Conservation (phyloP, 53 echinoderm and acorn worm genomes). For the Arbacia lixula region DNA sequence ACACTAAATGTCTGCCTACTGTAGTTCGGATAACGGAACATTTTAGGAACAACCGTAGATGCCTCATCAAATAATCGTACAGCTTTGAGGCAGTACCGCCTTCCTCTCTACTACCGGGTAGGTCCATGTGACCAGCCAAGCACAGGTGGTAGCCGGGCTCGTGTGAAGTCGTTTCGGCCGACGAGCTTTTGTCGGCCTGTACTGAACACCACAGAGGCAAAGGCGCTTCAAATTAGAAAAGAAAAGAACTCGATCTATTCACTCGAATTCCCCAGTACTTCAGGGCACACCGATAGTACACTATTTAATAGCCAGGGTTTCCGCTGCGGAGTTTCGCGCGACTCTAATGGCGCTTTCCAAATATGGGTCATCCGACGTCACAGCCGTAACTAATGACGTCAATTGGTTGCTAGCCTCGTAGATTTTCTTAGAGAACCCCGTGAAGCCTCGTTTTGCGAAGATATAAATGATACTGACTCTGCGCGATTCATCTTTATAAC, state of each 20-base stretch:
- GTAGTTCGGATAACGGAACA: too few relatives aligned
- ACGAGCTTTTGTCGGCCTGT: too few relatives aligned
- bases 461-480: too few relatives aligned
- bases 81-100: too few relatives aligned
- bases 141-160: too few relatives aligned
- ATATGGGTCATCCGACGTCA: constrained; percentile 83
- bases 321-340: constrained; percentile 32
- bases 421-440: constrained; percentile 66
- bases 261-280: constrained; percentile 39
- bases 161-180: too few relatives aligned
- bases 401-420: constrained; percentile 86
- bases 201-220: neutral
- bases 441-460: constrained; percentile 54
- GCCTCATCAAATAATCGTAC: too few relatives aligned
- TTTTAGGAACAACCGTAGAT: too few relatives aligned
- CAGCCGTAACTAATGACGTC: constrained; percentile 85
- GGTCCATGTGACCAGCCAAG: too few relatives aligned
- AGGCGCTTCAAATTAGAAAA: constrained; percentile 4
- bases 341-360: constrained; percentile 69
- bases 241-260: constrained; percentile 33
- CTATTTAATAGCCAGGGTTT: constrained; percentile 26
- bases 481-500: too few relatives aligned
- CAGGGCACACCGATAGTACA: constrained; percentile 42
- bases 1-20: too few relatives aligned
- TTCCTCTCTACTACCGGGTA: too few relatives aligned